Conservation (phyloP, 1,140 invertebrate genomes). For the Colletes gigas region DNA sequence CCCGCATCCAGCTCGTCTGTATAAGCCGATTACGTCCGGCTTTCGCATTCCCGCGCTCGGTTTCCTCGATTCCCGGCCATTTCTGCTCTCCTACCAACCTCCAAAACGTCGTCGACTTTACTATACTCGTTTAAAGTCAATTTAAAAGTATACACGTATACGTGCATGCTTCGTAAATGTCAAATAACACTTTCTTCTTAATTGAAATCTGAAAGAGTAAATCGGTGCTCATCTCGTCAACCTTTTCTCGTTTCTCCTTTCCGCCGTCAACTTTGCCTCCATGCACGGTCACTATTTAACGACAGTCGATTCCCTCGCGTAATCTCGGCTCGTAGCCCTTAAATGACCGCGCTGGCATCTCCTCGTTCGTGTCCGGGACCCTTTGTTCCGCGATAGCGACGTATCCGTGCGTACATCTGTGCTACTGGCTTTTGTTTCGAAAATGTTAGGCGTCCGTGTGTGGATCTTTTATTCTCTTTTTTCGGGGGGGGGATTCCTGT, state of each 20-base stretch:
- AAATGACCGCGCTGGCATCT: background rate
- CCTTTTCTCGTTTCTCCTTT: conserved; percentile 22
- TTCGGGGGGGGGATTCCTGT: background rate
- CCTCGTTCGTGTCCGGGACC: conserved; percentile 16
- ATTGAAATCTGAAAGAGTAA: too few species aligned
- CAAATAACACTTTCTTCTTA: too few species aligned
- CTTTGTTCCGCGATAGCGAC: conserved; percentile 43
- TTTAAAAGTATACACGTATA: too few species aligned
- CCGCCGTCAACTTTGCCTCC: background rate
- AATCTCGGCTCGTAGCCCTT: conserved; percentile 4
- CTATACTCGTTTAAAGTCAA: too few species aligned
- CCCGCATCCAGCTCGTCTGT: conserved; percentile 27
- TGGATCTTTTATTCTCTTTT: conserved; percentile 50
- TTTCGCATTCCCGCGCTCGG: conserved; percentile 44
- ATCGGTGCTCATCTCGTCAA: too few species aligned
- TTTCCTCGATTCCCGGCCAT: conserved; percentile 34
- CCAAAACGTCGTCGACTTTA: background rate
- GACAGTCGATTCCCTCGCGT: background rate
- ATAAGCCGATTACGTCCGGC: conserved; percentile 59
- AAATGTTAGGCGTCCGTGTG: conserved; percentile 40
- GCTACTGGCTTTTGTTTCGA: conserved; percentile 48
- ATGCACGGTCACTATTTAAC: conserved; percentile 37
- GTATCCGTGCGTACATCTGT: conserved; percentile 19
- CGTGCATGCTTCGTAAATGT: too few species aligned
- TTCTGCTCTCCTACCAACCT: conserved; percentile 23